Evolutionary conservation across 2,797 vertebrate genomes (phyloP).

Genomic region (Myoxocephalus aenaeus): DNA sequence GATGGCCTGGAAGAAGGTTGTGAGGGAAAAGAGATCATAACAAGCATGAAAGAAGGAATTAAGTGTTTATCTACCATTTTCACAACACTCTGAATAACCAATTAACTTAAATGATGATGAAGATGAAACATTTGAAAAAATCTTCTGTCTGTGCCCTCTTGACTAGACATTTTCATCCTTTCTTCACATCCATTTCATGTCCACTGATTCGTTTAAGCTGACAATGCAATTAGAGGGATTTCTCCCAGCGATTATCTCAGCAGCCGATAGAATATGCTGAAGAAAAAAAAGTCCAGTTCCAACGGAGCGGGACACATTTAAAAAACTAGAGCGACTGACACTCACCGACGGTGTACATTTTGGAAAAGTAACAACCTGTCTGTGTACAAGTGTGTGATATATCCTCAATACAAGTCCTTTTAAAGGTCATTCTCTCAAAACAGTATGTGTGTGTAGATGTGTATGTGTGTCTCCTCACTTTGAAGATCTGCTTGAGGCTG

Average conservation of each 20-base stretch:
- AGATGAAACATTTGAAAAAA: background rate
- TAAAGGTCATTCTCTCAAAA: background rate
- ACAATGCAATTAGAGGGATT: background rate
- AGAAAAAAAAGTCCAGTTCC: too few relatives aligned
- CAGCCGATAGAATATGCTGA: too few relatives aligned
- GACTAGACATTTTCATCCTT: too few relatives aligned
- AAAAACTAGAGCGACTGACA: background rate
- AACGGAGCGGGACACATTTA: too few relatives aligned
- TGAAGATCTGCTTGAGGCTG: conserved; percentile 90
- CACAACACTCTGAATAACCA: background rate
- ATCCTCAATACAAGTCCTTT: background rate
- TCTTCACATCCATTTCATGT: too few relatives aligned
- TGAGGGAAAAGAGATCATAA: background rate
- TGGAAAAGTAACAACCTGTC: too few relatives aligned
- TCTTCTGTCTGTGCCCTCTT: too few relatives aligned
- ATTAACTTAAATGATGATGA: background rate
- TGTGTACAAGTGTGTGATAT: too few relatives aligned
- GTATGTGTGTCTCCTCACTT: conserved; percentile 72
- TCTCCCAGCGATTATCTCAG: background rate
- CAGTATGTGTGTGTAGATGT: conserved; percentile 1
- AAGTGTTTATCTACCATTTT: background rate
- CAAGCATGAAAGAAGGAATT: background rate
- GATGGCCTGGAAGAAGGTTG: conserved; percentile 82
- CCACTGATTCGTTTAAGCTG: background rate
- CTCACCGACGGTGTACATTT: background rate